Evolutionary conservation across 2,113 vertebrate genomes (phyloP), one percentile per base, ranked within the genome.

Genomic region (Phoenicopterus ruber): DNA sequence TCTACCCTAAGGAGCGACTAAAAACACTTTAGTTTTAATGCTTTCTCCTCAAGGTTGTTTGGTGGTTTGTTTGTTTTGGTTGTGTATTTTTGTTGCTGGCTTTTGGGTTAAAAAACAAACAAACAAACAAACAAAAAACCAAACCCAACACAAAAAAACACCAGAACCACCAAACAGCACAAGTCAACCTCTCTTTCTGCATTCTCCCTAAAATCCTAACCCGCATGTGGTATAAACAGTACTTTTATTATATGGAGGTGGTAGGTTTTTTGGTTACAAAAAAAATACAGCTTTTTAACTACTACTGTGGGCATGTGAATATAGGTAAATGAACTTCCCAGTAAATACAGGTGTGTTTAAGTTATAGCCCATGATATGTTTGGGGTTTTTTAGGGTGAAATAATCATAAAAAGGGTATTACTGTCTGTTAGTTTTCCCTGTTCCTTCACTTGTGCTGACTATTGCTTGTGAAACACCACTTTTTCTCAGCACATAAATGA

Each of bases 171-270:
- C 12, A 36, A 40, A 52, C 20, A 54, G 26, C 1, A 0, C 3
- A 58, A 46, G 4, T 4, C 26, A 76, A 22, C 4, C 7, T 36
- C 7, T 69, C 9, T 49, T 20, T 32, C 32, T 73, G 11, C 9
- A 6, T 42, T 54, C 14, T 85, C 19, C 11, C 29, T 70, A 25
- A 85, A 85, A 71, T 79, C 25, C 21, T 24, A 85, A 31, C 4
- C 16, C 17, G 31, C 1, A 1, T 0, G 4, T 32, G 15, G 6
- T 61, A 32, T 34, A 25, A 63, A 18, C 4, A 20, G 3, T 14
- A 22, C 3, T 54, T 87, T 32, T 58, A 25, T 59, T 83, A 20
- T 8, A 28, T 7, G 11, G 16, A 73, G 5, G 14, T 29, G 1
- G 4, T 47, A 25, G 26, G 15, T 13, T 52, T 9, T 29, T 58